Conservation (phyloP, 2,888 invertebrate genomes). For the Rhagophthalmus giganteus region DNA sequence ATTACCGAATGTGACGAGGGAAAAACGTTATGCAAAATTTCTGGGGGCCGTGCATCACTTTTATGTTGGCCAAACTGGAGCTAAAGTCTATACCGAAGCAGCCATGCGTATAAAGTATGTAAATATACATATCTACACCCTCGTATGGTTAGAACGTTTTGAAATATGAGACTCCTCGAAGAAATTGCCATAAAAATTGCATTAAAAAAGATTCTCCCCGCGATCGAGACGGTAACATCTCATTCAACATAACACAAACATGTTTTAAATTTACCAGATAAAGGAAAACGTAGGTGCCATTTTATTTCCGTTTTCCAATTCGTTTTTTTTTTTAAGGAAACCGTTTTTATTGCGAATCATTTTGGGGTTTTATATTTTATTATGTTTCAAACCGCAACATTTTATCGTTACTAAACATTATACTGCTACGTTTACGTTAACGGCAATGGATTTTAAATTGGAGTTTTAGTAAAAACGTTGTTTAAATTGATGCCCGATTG, state of each 20-base stretch:
- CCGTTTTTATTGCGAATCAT: too few species aligned
- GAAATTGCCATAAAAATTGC: slow-evolving; percentile 25
- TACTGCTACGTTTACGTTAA: too few species aligned
- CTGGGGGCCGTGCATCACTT: slow-evolving; percentile 49
- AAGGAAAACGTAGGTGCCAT: too few species aligned
- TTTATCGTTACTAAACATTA: too few species aligned
- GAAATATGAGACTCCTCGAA: slow-evolving; percentile 26
- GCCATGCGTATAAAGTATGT: slow-evolving; percentile 50
- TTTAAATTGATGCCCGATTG: too few species aligned
- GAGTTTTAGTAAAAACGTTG: too few species aligned
- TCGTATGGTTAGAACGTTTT: slow-evolving; percentile 32
- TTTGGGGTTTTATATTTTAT: too few species aligned
- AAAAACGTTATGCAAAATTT: slow-evolving; percentile 43
- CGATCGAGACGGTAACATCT: slow-evolving; percentile 2
- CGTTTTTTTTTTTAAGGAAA: too few species aligned
- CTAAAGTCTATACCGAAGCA: slow-evolving; percentile 46
- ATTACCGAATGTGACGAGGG: slow-evolving; percentile 27
- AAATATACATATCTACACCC: slow-evolving; percentile 47
- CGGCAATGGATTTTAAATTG: too few species aligned
- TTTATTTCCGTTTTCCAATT: too few species aligned
- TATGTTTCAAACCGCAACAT: too few species aligned
- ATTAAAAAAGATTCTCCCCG: slow-evolving; percentile 14
- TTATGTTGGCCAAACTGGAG: slow-evolving; percentile 48
- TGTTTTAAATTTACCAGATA: neutral
- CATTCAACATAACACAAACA: neutral